Evolutionary conservation across 2,797 vertebrate species (phyloP).

Genomic region (Delichon dasypus): DNA sequence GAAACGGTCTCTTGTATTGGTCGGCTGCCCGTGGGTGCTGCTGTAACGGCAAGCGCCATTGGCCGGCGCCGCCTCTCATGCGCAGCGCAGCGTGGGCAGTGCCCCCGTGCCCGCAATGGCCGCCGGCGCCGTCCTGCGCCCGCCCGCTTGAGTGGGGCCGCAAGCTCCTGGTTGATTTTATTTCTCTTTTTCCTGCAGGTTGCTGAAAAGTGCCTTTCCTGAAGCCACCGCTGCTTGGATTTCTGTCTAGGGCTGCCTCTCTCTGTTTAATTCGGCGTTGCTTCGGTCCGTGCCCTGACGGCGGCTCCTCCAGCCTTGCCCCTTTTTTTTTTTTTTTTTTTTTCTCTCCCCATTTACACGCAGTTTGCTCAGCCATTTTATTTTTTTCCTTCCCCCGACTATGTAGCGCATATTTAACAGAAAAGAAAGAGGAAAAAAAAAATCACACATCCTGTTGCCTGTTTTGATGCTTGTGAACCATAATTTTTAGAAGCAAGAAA

Average conservation of each 20-base stretch:
- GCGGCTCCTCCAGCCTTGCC: constrained; percentile 47
- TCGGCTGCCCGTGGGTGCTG: not conserved
- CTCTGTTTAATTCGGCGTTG: constrained; percentile 56
- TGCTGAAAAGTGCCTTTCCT: constrained; percentile 83
- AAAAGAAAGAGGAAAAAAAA: not conserved
- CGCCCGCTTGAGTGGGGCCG: constrained; percentile 4
- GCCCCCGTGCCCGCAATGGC: constrained; percentile 69
- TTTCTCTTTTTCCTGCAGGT: constrained; percentile 79
- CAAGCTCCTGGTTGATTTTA: constrained; percentile 66
- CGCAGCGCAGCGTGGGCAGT: constrained; percentile 73
- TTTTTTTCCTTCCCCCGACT: constrained; percentile 28
- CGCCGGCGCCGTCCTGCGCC: constrained; percentile 66
- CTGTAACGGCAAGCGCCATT: constrained; percentile 63
- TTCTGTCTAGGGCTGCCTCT: constrained; percentile 74
- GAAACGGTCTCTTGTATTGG: not conserved
- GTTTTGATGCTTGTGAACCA: constrained; percentile 43
- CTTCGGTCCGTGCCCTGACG: constrained; percentile 67
- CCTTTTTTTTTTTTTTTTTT: not conserved
- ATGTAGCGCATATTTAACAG: constrained; percentile 63
- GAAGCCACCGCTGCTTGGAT: constrained; percentile 81
- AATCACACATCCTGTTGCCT: constrained; percentile 26
- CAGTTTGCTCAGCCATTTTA: constrained; percentile 47
- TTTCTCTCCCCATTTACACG: constrained; percentile 20
- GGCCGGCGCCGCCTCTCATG: constrained; percentile 71
- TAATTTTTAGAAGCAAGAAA: constrained; percentile 65